Evolutionary conservation across 1,140 invertebrate genomes (phyloP), one percentile per base, ranked within the genome.

Genomic region (Wasmannia auropunctata): DNA sequence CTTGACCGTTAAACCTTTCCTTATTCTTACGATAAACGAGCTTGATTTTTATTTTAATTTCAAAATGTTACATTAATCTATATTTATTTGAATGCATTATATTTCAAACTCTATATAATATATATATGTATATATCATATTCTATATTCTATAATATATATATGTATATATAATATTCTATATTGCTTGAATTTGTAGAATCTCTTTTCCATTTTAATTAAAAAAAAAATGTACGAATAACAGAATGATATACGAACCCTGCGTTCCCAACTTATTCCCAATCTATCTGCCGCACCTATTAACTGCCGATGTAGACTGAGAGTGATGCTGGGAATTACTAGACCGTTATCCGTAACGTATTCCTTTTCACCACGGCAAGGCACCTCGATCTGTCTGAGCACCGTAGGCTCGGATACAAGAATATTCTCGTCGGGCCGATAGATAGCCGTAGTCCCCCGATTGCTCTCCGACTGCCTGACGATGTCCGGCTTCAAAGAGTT

Each of bases 371-470:
- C 96, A 83, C 96, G 95, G 87, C 95, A 95, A 51, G 98, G 97
- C 63, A 98, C 96, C 86, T 95, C 95, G 87, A 98, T 98, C 93
- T 98, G 97, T 86, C 97, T 96, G 88, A 97, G 96, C 40, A 96
- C 96, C 31, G 96, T 96, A 19, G 97, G 96, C 85, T 96, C 95
- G 10, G 96, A 95, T 88, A 96, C 96, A 79, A 98, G 95, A 37
- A 98, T 96, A 95, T 98, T 98, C 95, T 99, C 97, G 95, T 98
- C 98, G 94, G 97, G 97, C 19, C 98, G 96, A 88, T 97, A 97
- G 85, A 96, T 96, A 22, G 87, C 90, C 69, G 79, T 87, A 22
- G 86, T 88, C 25, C 86, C 75, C n/a, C 92, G 91, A 63, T 88
- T 89, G 85, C 93, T 94, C 79, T 95, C 95, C 6, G 94, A 95